A percentile compares a stretch with the other conserved stretches of the same genome.
Conservation (phyloP, 2,888 invertebrate genomes). For the Hemistola chrysoprasaria region DNA sequence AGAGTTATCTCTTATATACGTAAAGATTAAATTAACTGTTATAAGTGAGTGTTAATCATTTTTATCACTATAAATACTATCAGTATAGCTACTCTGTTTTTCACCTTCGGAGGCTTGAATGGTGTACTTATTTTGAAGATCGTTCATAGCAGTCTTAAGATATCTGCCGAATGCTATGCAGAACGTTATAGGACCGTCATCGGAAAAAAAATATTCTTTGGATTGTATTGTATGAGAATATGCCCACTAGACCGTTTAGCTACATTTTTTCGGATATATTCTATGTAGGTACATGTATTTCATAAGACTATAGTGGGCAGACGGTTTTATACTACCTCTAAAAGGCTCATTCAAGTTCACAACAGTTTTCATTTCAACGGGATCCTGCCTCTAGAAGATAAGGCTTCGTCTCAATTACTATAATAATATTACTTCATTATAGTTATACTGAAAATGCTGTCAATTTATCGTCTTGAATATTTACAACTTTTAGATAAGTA, state of each 20-base stretch:
- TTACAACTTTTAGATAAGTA: constrained; percentile 58
- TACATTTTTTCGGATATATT: too few species aligned
- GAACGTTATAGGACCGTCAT: too few species aligned
- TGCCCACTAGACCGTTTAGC: too few species aligned
- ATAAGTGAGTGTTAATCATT: constrained; percentile 49
- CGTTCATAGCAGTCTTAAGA: too few species aligned
- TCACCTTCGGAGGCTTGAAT: constrained; percentile 33
- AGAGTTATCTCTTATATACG: constrained; percentile 54
- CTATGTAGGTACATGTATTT: too few species aligned
- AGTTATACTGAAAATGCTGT: constrained; percentile 72
- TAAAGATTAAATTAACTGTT: constrained; percentile 45
- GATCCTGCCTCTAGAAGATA: constrained; percentile 56
- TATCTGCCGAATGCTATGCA: too few species aligned
- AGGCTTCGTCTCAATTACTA: constrained; percentile 73
- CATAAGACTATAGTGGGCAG: too few species aligned
- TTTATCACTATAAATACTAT: constrained; percentile 42
- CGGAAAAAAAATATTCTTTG: too few species aligned
- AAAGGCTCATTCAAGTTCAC: constrained; percentile 21
- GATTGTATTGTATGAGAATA: too few species aligned
- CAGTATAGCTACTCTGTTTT: constrained; percentile 39
- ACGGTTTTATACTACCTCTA: too few species aligned
- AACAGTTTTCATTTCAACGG: constrained; percentile 36
- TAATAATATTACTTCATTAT: constrained; percentile 57
- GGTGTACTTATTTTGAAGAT: constrained; percentile 6
- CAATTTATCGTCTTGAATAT: constrained; percentile 74